A percentile compares a stretch with the other conserved stretches of the same genome.
Conservation (phyloP, 2,888 invertebrate species). For the Parnassius apollo region DNA sequence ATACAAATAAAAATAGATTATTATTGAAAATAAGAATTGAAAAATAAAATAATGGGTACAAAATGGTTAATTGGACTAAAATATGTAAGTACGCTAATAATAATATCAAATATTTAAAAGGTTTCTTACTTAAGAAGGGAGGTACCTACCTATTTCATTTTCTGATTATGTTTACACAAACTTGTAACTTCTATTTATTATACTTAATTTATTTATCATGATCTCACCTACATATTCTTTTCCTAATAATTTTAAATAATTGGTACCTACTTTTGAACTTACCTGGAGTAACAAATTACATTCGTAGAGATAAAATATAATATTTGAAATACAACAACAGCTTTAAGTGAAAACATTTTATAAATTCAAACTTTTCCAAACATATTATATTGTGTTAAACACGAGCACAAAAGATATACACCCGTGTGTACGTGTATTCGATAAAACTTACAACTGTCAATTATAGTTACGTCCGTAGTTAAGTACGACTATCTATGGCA, state of each 20-base stretch:
- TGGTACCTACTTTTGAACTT: constrained; percentile 1
- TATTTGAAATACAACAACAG: constrained; percentile 8
- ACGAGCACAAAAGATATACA: background rate
- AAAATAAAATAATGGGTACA: no score
- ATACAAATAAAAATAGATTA: no score
- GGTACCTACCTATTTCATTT: no score
- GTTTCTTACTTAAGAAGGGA: no score
- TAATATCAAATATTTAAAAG: no score
- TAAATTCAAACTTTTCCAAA: background rate
- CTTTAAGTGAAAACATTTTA: constrained; percentile 18
- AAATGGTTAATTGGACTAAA: no score
- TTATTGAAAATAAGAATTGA: no score
- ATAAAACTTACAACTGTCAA: constrained; percentile 5
- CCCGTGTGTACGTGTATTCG: constrained; percentile 4
- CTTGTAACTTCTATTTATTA: no score
- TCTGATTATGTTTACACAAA: no score
- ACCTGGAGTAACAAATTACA: constrained; percentile 19
- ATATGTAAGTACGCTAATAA: no score
- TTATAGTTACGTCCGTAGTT: constrained; percentile 14
- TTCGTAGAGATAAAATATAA: constrained; percentile 19
- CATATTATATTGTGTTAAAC: background rate
- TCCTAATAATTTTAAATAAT: no score
- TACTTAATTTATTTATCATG: no score
- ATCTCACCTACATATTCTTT: background rate
- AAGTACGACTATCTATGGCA: constrained; percentile 10